These are phyloP conservation scores for Solenopsis invicta DNA, from an alignment of 1,140 invertebrate genomes.

Conservation along the genomic window DNA sequence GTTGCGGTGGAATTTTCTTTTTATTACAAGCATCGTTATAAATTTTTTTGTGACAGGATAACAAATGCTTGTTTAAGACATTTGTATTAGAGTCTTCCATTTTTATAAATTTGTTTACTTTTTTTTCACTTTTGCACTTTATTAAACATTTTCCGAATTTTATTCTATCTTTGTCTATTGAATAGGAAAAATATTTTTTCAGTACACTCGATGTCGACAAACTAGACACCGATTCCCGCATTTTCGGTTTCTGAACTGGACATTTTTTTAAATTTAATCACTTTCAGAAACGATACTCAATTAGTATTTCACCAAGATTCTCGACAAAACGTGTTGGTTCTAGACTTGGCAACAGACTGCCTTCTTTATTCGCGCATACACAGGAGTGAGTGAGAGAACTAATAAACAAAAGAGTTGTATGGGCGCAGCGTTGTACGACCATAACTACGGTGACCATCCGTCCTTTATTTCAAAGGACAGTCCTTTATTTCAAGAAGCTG, in stretches of 20 bases:
- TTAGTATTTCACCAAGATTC: no score
- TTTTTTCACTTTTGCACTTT: constrained; percentile 19
- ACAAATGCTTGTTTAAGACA: constrained; percentile 28
- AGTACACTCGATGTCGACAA: neutral
- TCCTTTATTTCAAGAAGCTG: no score
- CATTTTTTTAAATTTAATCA: constrained; percentile 6
- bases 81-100: constrained; percentile 67
- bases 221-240: neutral
- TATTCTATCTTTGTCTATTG: neutral
- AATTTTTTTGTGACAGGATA: neutral
- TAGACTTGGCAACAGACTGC: no score
- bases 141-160: constrained; percentile 25
- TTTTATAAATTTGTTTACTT: constrained; percentile 47
- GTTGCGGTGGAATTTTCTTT: neutral
- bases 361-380: no score
- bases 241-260: constrained; percentile 8
- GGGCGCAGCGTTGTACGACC: no score
- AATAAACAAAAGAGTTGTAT: no score
- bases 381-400: no score
- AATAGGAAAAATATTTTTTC: constrained; percentile 8
- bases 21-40: constrained; percentile 16
- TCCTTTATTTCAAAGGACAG: no score
- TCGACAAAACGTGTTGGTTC: no score
- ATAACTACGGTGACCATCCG: no score
- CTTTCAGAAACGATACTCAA: neutral